Evolutionary conservation across 2,797 vertebrate genomes (phyloP).

Genomic region (Esox masquinongy): DNA sequence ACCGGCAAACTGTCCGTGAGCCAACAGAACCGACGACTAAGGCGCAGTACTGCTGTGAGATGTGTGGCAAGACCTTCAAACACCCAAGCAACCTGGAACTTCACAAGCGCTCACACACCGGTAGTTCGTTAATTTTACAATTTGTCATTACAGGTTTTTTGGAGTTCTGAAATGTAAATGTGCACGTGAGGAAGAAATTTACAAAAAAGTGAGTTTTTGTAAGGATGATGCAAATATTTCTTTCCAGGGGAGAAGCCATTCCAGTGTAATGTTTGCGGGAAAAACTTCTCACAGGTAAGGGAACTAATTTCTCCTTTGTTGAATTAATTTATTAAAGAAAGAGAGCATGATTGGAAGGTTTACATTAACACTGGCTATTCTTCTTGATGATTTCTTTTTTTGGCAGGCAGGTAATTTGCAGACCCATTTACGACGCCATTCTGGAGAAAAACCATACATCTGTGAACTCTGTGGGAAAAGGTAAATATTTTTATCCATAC

Average conservation of each 20-base stretch:
- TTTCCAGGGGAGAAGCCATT: conserved; percentile 95
- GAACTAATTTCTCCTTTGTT: background rate
- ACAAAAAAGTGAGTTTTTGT: background rate
- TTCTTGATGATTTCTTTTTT: conserved; percentile 31
- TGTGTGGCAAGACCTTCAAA: conserved; percentile 94
- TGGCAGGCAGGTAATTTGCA: conserved; percentile 93
- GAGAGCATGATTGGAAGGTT: background rate
- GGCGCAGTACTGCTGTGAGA: conserved; percentile 86
- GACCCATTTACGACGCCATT: conserved; percentile 93
- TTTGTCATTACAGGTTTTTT: background rate
- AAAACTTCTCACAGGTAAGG: conserved; percentile 96
- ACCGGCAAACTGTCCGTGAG: conserved; percentile 29
- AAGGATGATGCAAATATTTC: background rate
- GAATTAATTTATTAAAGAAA: background rate
- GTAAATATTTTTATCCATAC: conserved; percentile 59
- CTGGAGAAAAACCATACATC: conserved; percentile 97
- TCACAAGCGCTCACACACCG: conserved; percentile 95
- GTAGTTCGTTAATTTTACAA: conserved; percentile 64
- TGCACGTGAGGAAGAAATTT: background rate
- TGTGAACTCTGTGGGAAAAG: conserved; percentile 98
- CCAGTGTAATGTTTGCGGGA: conserved; percentile 96
- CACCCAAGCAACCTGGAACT: conserved; percentile 98
- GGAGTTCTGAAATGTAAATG: background rate
- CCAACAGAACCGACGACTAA: conserved; percentile 67
- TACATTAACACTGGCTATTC: background rate